Base-by-base conservation (phyloP, 2,888 invertebrate genomes). In the Himalopsyche tibetana region DNA sequence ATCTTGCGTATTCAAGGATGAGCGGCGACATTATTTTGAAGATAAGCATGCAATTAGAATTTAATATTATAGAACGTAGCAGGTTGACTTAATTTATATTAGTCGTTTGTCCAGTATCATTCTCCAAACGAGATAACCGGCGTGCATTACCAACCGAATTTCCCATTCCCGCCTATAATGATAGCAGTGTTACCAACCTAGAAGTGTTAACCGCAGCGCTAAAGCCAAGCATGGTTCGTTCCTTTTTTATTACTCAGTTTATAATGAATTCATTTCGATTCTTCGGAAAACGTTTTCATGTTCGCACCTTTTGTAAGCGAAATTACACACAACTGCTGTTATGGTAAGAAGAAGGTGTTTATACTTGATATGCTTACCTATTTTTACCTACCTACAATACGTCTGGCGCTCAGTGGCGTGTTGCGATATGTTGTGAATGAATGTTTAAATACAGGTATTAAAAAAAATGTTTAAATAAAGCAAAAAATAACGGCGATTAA, bases 181-280 rank as follows among this genome's bases (percentile, higher is more conserved):
- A 28, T 19, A 63, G 19, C 19, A 63, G n/a, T 63, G 19, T 63
- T 63, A 8, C 63, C 63, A 19, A 63, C 63, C 63, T 63, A 8
- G n/a, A 19, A 19, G 28, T 63, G 63, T 63, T 19, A 63, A 63
- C 63, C 63, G 19, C 63, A 63, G n/a, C 4, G 63, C 63, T 19
- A 63, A 63, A 19, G 63, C 63, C 63, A 6, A 19, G 63, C 63
- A 19, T 19, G 63, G 63, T 5, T 63, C 63, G 63, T 19, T 63
- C 19, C 19, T 19, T 63, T 63, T 63, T 63, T 63, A 63, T 63
- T 63, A 8, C 63, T 63, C 19, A n/a, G 11, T 19, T 63, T 63
- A 63, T 63, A 63, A 63, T 63, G 63, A 63, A 63, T 63, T 63
- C 63, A 63, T 63, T 63, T 63, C 63, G 63, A 63, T 63, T 63